Percentiles rank a stretch among this genome's conserved stretches.
phyloP scores from a whole-genome alignment of 2,113 vertebrate species.

The Psittacara wagleri region DNA sequence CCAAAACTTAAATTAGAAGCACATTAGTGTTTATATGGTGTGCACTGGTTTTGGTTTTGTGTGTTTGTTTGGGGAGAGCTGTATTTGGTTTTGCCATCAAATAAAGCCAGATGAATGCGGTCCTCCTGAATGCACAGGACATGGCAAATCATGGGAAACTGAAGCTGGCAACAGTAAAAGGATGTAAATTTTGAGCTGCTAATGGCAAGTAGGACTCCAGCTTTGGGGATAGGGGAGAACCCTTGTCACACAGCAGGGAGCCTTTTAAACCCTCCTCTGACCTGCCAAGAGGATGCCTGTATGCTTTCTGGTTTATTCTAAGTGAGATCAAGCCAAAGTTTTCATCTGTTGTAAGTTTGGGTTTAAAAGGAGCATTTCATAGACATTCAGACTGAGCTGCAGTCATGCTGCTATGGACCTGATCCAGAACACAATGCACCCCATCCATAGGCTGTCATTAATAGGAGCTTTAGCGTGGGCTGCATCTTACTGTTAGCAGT shows the following conservation, averaged over 20 bases:
- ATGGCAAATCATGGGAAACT: not conserved
- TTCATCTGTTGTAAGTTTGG: not conserved
- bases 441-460: not conserved
- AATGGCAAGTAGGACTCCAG: not conserved
- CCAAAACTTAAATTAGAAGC: conserved; percentile 23
- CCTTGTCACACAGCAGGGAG: not conserved
- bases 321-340: not conserved
- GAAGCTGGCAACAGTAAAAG: not conserved
- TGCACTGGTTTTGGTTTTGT: not conserved
- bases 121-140: not conserved
- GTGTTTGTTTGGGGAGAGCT: not conserved
- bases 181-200: not conserved
- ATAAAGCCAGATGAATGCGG: not conserved
- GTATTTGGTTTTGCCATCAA: not conserved
- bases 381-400: not conserved
- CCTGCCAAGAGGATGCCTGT: not conserved
- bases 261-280: not conserved
- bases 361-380: not conserved
- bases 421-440: not conserved
- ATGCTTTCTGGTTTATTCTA: not conserved
- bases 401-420: not conserved
- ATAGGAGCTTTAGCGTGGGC: not conserved
- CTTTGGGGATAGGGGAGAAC: not conserved
- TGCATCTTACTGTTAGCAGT: not conserved
- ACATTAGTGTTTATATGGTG: not conserved